Percentiles rank a stretch among this genome's conserved stretches.
These are phyloP conservation scores for Bothrops jararaca DNA, from an alignment of 2,113 vertebrate species.

Conservation along the genomic window DNA sequence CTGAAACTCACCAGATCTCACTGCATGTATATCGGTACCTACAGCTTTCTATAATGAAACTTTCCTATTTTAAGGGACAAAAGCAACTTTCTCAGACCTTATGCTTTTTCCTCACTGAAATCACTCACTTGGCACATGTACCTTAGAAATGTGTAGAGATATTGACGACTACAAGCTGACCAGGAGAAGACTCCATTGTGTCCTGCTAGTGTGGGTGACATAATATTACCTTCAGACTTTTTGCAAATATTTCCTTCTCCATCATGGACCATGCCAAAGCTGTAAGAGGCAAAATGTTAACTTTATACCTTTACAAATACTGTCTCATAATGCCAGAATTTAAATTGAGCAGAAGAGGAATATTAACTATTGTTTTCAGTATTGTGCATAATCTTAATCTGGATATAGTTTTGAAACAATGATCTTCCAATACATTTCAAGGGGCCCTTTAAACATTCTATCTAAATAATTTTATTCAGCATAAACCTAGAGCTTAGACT, in stretches of 20 bases:
- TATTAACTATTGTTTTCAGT: neutral
- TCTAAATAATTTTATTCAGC: neutral
- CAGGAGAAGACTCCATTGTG: conserved; percentile 89
- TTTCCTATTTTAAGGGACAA: neutral
- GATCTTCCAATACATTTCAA: neutral
- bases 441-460: neutral
- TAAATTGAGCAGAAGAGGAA: neutral
- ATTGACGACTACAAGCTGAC: conserved; percentile 88
- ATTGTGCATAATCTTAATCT: neutral
- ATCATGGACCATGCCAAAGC: conserved; percentile 91
- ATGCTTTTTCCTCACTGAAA: neutral
- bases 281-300: conserved; percentile 38
- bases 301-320: too few relatives aligned
- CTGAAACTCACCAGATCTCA: neutral
- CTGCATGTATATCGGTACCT: neutral
- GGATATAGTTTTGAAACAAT: neutral
- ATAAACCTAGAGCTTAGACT: neutral
- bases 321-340: neutral
- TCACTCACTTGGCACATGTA: conserved; percentile 38
- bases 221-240: conserved; percentile 88
- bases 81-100: neutral
- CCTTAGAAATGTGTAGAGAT: conserved; percentile 86
- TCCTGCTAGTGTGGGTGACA: conserved; percentile 88
- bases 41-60: neutral
- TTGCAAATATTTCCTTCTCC: conserved; percentile 89